A percentile compares a stretch with the other conserved stretches of the same genome.
Evolutionary conservation across 2,797 vertebrate genomes (phyloP).

Genomic region (Hippoglossus hippoglossus): DNA sequence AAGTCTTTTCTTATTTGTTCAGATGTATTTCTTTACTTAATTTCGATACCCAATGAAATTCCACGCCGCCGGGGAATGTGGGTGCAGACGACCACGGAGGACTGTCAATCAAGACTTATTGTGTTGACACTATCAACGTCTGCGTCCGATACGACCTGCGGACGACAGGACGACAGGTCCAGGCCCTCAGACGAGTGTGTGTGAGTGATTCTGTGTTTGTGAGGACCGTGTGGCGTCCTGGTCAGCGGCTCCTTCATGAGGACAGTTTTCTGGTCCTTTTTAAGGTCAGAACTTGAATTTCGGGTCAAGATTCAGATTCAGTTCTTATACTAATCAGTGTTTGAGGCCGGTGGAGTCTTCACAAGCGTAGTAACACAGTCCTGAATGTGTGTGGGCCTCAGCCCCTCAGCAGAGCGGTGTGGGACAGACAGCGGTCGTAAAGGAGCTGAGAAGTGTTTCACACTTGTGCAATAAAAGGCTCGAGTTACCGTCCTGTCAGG

Average conservation of each 20-base stretch:
- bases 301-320: background rate
- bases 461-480: constrained; percentile 83
- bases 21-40: constrained; percentile 39
- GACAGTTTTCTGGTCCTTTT: no score
- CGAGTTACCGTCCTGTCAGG: constrained; percentile 78
- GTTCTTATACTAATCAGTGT: background rate
- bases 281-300: background rate
- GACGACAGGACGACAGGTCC: background rate
- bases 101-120: constrained; percentile 45
- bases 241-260: no score
- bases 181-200: constrained; percentile 23
- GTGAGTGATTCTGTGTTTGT: background rate
- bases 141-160: no score
- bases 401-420: constrained; percentile 58
- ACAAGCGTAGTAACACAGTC: background rate
- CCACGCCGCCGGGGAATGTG: constrained; percentile 13
- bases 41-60: constrained; percentile 33
- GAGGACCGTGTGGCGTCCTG: constrained; percentile 4
- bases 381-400: constrained; percentile 67
- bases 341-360: background rate
- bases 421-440: constrained; percentile 76
- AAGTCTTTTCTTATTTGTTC: constrained; percentile 33
- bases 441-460: constrained; percentile 81
- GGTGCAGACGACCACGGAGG: constrained; percentile 42
- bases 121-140: constrained; percentile 41